These are phyloP conservation scores for Drosophila asahinai DNA, from an alignment of 1,140 invertebrate species.

Conservation along the genomic window DNA sequence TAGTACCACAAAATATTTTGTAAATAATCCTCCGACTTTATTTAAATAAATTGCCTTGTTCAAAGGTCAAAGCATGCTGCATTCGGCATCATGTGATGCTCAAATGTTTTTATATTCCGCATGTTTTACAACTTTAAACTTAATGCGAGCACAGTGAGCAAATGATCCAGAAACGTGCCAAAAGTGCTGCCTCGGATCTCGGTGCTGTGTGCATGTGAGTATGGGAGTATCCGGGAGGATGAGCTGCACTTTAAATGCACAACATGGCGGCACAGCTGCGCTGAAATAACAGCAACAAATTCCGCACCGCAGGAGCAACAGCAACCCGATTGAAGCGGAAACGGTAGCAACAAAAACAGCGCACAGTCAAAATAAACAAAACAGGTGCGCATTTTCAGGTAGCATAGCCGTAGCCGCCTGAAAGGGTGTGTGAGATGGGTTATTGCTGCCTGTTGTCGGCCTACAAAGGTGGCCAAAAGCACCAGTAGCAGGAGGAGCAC, in stretches of 20 bases:
- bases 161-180: constrained; percentile 59
- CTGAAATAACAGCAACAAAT: constrained; percentile 39
- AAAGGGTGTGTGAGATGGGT: constrained; percentile 27
- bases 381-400: constrained; percentile 74
- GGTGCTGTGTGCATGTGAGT: constrained; percentile 5
- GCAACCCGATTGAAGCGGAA: constrained; percentile 41
- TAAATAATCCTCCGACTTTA: background rate
- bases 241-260: constrained; percentile 64
- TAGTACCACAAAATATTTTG: background rate
- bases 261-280: constrained; percentile 40
- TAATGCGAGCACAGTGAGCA: constrained; percentile 24
- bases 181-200: constrained; percentile 41
- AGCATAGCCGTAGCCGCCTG: background rate
- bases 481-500: background rate
- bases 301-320: constrained; percentile 20
- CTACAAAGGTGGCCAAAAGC: constrained; percentile 49
- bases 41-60: background rate
- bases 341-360: constrained; percentile 35
- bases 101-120: constrained; percentile 1
- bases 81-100: constrained; percentile 4
- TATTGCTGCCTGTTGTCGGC: constrained; percentile 59
- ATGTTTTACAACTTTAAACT: constrained; percentile 44
- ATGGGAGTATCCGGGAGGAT: constrained; percentile 9
- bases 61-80: no score
- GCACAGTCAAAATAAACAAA: constrained; percentile 76